phyloP scores from a whole-genome alignment of 1,140 invertebrate species.

The Hylaeus volcanicus region DNA sequence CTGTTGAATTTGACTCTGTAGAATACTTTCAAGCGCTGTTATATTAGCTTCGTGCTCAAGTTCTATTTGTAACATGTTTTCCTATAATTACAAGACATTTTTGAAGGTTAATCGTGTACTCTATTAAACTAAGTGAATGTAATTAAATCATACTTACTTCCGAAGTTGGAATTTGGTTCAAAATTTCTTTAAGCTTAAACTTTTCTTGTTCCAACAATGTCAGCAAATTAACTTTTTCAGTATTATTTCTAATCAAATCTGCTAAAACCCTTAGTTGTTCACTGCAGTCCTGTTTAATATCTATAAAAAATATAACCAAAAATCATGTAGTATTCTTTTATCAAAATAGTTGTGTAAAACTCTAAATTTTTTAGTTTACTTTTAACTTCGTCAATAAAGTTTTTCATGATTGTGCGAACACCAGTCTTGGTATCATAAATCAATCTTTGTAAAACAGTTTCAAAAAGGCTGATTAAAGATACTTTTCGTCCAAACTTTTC shows the following conservation, averaged over 20 bases:
- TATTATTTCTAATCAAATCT: slow-evolving; percentile 80
- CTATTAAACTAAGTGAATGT: slow-evolving; percentile 1
- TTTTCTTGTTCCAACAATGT: slow-evolving; percentile 82
- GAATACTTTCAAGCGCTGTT: slow-evolving; percentile 59
- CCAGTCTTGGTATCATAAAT: slow-evolving; percentile 81
- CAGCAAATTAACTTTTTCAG: slow-evolving; percentile 82
- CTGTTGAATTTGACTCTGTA: slow-evolving; percentile 66
- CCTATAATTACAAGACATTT: slow-evolving; percentile 52
- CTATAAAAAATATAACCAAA: slow-evolving; percentile 51
- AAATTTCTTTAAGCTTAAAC: slow-evolving; percentile 75
- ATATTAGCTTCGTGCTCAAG: slow-evolving; percentile 62
- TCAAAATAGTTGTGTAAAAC: slow-evolving; percentile 15
- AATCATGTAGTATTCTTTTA: background rate
- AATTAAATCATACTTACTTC: slow-evolving; percentile 58
- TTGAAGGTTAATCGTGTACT: slow-evolving; percentile 1
- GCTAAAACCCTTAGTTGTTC: slow-evolving; percentile 75
- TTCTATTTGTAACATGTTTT: slow-evolving; percentile 62
- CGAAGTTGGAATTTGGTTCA: slow-evolving; percentile 65
- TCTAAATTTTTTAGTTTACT: slow-evolving; percentile 45
- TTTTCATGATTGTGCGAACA: slow-evolving; percentile 76
- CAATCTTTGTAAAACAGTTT: slow-evolving; percentile 81
- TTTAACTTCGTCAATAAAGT: slow-evolving; percentile 76
- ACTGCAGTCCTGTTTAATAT: slow-evolving; percentile 68
- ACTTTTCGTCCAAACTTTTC: slow-evolving; percentile 82
- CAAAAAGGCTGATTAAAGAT: slow-evolving; percentile 82